Base-by-base conservation (phyloP, 2,888 invertebrate species). In the Tenthredo notha region DNA sequence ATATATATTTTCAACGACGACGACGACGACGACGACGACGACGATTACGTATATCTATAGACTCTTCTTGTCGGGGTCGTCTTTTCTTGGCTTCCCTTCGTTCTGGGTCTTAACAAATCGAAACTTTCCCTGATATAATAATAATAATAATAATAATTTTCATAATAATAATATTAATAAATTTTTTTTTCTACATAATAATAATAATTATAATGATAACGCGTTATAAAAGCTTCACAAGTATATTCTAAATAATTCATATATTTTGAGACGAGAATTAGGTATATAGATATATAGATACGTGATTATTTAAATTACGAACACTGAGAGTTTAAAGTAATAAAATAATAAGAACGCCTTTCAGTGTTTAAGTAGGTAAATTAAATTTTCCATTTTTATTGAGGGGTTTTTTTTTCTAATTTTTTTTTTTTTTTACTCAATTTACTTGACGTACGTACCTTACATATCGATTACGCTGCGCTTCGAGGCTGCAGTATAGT, bases 51-150 rank as follows among this genome's bases (percentile, higher is more conserved):
- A 25, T 25, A 21, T 25, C 9, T n/a, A 58, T 21, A 21, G n/a
- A 58, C 25, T 12, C 25, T 10, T 33, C 12, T 15, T 5, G 40
- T 43, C 72, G 43, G 70, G 70, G 33, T 74, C 72, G 72, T 74
- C 72, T 37, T 74, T 74, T 25, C 72, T 74, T 74, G 77, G 77
- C 77, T 77, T 77, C 77, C 54, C 77, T 54, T 25, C 54, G 9
- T 29, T 50, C 7, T 2, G 29, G 33, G 77, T 77, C 50, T 77
- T 77, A 77, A 54, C 77, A 10, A 77, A 77, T 77, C 77, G 77
- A 54, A 77, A 50, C 77, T 77, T 77, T 33, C 15, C 15, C 77
- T 33, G 50, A 54, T 77, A 47, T 77, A 54, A 75, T 75, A 43
- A 43, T 58, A 1, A 61, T 37, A 70, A 29, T 18, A n/a, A 0